Conservation (phyloP, 2,797 vertebrate species). For the Pangasius sanitwongsei region DNA sequence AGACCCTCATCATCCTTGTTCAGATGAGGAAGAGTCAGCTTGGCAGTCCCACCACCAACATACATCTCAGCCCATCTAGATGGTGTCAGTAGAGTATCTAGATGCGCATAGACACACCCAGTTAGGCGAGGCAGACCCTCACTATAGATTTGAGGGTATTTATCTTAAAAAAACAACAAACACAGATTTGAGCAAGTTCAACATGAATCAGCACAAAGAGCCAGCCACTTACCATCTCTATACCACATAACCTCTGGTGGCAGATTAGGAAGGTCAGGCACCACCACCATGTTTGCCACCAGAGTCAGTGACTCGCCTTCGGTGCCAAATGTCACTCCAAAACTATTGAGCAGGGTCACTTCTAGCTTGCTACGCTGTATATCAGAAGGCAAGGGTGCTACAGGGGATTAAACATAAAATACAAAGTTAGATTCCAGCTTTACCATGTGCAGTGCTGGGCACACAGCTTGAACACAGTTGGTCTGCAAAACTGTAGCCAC, state of each 20-base stretch:
- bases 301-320: conserved; percentile 87
- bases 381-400: conserved; percentile 82
- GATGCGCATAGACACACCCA: not conserved
- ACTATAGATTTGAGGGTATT: not conserved
- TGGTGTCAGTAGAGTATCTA: conserved; percentile 78
- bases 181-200: not conserved
- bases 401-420: not conserved
- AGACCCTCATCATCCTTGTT: conserved; percentile 97
- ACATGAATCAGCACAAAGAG: too few relatives aligned
- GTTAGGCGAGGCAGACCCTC: not conserved
- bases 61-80: conserved; percentile 83
- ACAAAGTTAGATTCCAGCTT: not conserved
- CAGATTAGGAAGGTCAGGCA: conserved; percentile 86
- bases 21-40: conserved; percentile 85
- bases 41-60: conserved; percentile 83
- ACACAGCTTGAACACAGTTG: not conserved
- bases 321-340: conserved; percentile 86
- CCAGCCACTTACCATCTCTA: conserved; percentile 81
- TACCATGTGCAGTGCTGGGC: not conserved
- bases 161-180: not conserved
- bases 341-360: conserved; percentile 85
- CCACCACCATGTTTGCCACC: conserved; percentile 84
- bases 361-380: conserved; percentile 88
- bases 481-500: not conserved
- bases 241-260: conserved; percentile 90